These are phyloP conservation scores for Neotragus moschatus DNA, from an alignment of 2,113 vertebrate genomes.

Conservation along the genomic window DNA sequence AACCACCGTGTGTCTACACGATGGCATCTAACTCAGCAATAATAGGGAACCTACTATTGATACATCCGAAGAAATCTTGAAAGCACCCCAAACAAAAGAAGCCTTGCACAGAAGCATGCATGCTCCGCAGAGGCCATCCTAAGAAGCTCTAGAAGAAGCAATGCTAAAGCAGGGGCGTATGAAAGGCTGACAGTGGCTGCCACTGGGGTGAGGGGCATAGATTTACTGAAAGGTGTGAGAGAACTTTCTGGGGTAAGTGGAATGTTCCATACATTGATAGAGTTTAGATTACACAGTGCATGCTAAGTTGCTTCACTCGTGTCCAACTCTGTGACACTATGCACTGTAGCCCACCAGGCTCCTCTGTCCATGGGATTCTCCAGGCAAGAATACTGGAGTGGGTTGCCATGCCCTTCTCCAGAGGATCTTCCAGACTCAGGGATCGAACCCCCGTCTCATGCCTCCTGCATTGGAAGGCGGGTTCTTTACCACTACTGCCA, in stretches of 20 bases:
- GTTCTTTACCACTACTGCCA: not conserved
- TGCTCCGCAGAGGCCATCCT: fast-evolving
- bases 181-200: not conserved
- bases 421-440: not conserved
- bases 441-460: not conserved
- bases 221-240: not conserved
- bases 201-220: no score
- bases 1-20: fast-evolving
- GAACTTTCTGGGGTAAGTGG: not conserved
- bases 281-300: not conserved
- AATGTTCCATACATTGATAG: not conserved
- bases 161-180: not conserved
- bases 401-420: not conserved
- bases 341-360: not conserved
- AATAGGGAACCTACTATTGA: not conserved
- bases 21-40: not conserved
- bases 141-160: not conserved
- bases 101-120: no score
- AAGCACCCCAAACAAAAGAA: not conserved
- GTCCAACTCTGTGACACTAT: not conserved
- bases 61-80: not conserved
- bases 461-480: not conserved
- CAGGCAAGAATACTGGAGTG: not conserved
- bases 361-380: not conserved
- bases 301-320: not conserved